Evolutionary conservation across 2,113 vertebrate genomes (phyloP), one percentile per base, ranked within the genome.

Genomic region (Heterochromis multidens): DNA sequence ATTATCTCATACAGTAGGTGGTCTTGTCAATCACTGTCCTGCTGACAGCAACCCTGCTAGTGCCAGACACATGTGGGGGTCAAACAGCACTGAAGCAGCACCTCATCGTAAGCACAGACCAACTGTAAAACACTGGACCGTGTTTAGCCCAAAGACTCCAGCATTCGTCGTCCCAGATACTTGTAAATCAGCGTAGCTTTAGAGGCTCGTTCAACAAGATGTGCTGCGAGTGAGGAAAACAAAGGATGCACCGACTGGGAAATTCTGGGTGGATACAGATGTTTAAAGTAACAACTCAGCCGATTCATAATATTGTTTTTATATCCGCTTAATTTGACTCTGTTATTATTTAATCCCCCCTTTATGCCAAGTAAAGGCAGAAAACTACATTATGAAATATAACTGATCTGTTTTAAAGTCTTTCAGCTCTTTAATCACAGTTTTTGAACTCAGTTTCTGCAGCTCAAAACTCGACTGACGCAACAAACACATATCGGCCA

Each of bases 1-100:
- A 80, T 57, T 19, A 76, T 61, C 35, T 86, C 61, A n/a, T 35
- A 52, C 27, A 54, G 72, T 52, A 65, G 72, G 77, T 13, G 80
- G 79, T 81, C 80, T 63, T 83, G 83, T 83, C 87, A 85, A 60
- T 84, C 74, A 84, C n/a, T 43, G 60, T 65, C 80, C 58, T 21
- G 52, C 74, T 84, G 76, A 88, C 80, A 62, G 77, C 76, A 67
- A n/a, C n/a, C 57, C 46, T 17, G 19, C 58, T 4, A 63, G 43
- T 29, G 33, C 56, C 60, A 65, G 70, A 43, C 76, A 67, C 84
- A 40, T 17, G 4, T 49, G 27, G 35, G 80, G 65, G 35, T 7
- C 43, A 7, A 65, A 84, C 29, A 82, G 70, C 61, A 80, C 35
- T 49, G 43, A 46, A 31, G 21, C 8, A 14, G 52, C 16, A 5